Percentiles rank a stretch among this genome's conserved stretches.
These are phyloP conservation scores for Dysdera silvatica DNA, from an alignment of 1,140 invertebrate genomes.

Conservation along the genomic window DNA sequence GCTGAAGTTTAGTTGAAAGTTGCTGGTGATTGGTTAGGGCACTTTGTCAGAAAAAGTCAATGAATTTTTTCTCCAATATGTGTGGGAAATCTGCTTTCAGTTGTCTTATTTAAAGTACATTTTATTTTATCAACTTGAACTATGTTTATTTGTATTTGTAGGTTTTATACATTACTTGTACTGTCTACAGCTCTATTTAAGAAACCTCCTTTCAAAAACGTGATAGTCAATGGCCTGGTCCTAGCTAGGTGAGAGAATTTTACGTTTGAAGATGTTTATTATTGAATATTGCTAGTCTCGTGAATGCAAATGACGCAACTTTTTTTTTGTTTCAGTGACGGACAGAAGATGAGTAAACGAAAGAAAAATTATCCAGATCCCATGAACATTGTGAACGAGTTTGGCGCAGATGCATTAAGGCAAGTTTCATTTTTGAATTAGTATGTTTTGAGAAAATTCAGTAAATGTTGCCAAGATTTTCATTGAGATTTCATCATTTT, in stretches of 20 bases:
- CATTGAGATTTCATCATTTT: background rate
- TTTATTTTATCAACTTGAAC: too few relatives aligned
- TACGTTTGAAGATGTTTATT: background rate
- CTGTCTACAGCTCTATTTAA: constrained; percentile 93
- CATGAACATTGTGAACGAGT: constrained; percentile 79
- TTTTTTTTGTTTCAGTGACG: constrained; percentile 56
- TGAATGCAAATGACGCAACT: background rate
- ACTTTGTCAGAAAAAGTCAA: too few relatives aligned
- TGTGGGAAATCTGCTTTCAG: too few relatives aligned
- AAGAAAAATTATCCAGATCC: constrained; percentile 99
- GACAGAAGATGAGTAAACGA: constrained; percentile 98
- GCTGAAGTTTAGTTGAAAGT: too few relatives aligned
- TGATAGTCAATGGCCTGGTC: constrained; percentile 91
- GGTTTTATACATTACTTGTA: constrained; percentile 94
- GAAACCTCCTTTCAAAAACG: constrained; percentile 94
- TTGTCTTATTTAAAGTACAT: too few relatives aligned
- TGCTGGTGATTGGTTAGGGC: too few relatives aligned
- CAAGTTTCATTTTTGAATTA: constrained; percentile 14
- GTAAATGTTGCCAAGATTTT: background rate
- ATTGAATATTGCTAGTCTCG: too few relatives aligned
- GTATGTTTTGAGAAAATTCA: too few relatives aligned
- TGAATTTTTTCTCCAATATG: too few relatives aligned
- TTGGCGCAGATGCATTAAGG: constrained; percentile 88
- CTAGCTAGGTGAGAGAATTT: constrained; percentile 57
- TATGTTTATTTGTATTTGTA: constrained; percentile 34